Conservation (phyloP, 2,888 invertebrate genomes). For the Phalangium opilio region DNA sequence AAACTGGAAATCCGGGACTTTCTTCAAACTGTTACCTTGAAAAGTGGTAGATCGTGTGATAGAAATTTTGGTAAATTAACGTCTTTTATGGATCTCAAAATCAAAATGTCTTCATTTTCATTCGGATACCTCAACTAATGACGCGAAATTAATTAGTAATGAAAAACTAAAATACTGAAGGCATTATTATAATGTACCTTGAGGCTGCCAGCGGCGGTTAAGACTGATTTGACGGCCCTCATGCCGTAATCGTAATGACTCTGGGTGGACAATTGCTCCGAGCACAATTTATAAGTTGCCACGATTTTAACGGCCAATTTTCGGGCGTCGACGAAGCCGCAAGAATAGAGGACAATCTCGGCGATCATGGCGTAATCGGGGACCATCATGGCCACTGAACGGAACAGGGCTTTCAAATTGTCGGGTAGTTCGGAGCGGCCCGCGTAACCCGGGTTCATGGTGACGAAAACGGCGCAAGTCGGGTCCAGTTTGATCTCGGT, state of each 20-base stretch:
- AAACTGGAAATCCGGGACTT: background rate
- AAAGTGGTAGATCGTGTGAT: slow-evolving; percentile 34
- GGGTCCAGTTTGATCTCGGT: slow-evolving; percentile 17
- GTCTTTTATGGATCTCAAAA: slow-evolving; percentile 35
- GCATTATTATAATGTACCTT: slow-evolving; percentile 26
- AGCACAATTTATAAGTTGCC: slow-evolving; percentile 35
- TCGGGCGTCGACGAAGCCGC: slow-evolving; percentile 34
- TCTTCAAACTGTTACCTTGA: slow-evolving; percentile 14
- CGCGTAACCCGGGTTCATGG: slow-evolving; percentile 37
- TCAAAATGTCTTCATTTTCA: slow-evolving; percentile 35
- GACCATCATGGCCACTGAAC: slow-evolving; percentile 37
- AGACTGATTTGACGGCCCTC: slow-evolving; percentile 37
- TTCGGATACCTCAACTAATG: slow-evolving; percentile 23
- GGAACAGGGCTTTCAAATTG: slow-evolving; percentile 35
- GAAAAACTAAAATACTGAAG: background rate
- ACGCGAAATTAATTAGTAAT: background rate
- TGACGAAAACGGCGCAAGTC: slow-evolving; percentile 18
- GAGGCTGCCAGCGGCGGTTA: slow-evolving; percentile 35
- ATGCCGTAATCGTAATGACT: slow-evolving; percentile 38
- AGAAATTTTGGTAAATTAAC: slow-evolving; percentile 37
- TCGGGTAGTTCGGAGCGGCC: slow-evolving; percentile 35
- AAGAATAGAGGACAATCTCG: slow-evolving; percentile 36
- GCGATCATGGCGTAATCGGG: slow-evolving; percentile 37
- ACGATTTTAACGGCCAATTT: slow-evolving; percentile 36
- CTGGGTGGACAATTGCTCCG: slow-evolving; percentile 36